Evolutionary conservation across 2,113 vertebrate species (phyloP).

Genomic region (Tragelaphus imberbis): DNA sequence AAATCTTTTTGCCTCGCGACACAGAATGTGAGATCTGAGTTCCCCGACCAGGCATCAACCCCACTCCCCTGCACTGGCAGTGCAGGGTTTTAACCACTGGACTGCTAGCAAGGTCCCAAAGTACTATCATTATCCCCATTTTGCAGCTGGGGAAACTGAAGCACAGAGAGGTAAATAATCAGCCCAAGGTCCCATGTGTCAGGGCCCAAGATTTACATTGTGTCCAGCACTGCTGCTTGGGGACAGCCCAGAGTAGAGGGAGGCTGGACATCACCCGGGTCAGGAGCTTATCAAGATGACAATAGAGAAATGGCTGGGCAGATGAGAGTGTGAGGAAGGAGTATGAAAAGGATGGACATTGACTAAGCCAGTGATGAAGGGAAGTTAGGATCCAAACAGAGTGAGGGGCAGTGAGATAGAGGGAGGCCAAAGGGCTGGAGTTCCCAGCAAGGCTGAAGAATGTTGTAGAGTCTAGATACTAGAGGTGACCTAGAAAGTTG

Average conservation of each 20-base stretch:
- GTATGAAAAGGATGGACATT: background rate
- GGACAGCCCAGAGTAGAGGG: background rate
- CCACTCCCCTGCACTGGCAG: background rate
- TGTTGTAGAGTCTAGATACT: background rate
- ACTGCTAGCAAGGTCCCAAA: background rate
- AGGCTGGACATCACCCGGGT: background rate
- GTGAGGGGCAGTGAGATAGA: background rate
- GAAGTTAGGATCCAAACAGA: too few species aligned
- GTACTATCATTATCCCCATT: accelerated
- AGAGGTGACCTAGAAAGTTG: background rate
- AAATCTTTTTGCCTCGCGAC: background rate
- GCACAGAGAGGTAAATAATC: background rate
- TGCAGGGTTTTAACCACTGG: background rate
- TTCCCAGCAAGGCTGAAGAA: background rate
- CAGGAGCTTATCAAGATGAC: background rate
- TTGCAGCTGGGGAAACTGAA: background rate
- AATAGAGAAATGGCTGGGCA: background rate
- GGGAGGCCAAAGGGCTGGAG: background rate
- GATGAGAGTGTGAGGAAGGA: background rate
- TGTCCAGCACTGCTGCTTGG: background rate
- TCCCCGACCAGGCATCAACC: background rate
- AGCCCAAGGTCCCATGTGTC: background rate
- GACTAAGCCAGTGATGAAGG: background rate
- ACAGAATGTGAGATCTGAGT: background rate
- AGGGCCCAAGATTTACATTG: background rate